Base-by-base conservation (phyloP, 2,113 vertebrate species). In the Columbina picui region DNA sequence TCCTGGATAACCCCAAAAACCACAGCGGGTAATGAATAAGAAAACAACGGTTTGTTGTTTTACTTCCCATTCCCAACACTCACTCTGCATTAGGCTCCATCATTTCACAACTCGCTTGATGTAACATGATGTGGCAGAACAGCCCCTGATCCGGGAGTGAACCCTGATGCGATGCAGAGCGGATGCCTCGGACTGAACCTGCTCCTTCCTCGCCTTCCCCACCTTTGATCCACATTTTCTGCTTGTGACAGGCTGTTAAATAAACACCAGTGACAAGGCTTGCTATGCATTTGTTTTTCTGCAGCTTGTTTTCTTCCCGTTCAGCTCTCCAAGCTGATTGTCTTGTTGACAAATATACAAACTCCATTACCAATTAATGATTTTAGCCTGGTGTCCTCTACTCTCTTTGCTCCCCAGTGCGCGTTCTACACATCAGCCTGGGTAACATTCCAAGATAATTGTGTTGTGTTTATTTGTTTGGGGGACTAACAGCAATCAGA, bases 71-170 rank as follows among this genome's bases (percentile, higher is more conserved):
- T 91, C 94, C 94, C 93, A 95, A 55, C 90, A 63, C 91, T 96
- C 96, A 75, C 77, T 65, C 87, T 32, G 81, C 91, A 94, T 97
- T 92, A 97, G 94, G 93, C 77, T 96, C 89, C 93, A 87, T 96
- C 96, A 84, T 91, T 94, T 93, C 94, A 93, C 89, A 84, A 41
- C 81, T 86, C 9, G 0, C 68, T 65, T 94, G 97, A 96, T 88
- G 85, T 95, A 95, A 97, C 84, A 10, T 23, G 71, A 90, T 65
- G 96, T 96, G 95, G 95, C 97, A 97, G 94, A 96, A 75, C 16
- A 3, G 15, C 29, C 95, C 95, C 94, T 84, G 91, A 49, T 97
- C 87, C 77, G 78, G 80, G 19, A 93, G 87, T 53, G 90, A 97
- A 92, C 92, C 80, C 89, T 87, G 89, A 90, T 38, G 91, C 81